Conservation (phyloP, 2,888 invertebrate species). For the Andricus curvator region DNA sequence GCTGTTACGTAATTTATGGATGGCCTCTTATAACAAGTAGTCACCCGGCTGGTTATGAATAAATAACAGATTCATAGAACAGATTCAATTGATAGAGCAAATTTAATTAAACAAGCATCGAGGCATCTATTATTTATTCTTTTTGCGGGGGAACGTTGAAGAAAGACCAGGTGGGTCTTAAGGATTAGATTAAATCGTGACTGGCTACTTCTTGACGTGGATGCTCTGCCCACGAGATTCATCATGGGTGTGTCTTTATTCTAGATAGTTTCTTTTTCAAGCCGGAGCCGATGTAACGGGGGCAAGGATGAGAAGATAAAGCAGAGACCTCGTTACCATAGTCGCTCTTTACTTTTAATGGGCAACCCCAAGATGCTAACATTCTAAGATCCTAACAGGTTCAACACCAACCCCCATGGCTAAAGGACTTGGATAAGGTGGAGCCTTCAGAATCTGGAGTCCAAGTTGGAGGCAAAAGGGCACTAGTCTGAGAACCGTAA, state of each 20-base stretch:
- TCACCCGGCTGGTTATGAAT: no score
- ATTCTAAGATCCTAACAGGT: slow-evolving; percentile 20
- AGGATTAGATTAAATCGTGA: slow-evolving; percentile 37
- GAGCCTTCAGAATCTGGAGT: slow-evolving; percentile 47
- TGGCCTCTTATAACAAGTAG: no score
- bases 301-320: slow-evolving; percentile 57
- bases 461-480: slow-evolving; percentile 51
- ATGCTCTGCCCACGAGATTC: slow-evolving; percentile 26
- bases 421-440: slow-evolving; percentile 40
- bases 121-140: not conserved
- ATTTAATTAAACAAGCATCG: slow-evolving; percentile 26
- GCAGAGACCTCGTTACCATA: slow-evolving; percentile 64
- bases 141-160: not conserved
- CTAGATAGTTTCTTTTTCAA: slow-evolving; percentile 26
- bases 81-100: not conserved
- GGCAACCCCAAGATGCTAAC: slow-evolving; percentile 55
- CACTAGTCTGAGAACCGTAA: slow-evolving; percentile 64
- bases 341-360: slow-evolving; percentile 68
- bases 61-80: not conserved
- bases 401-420: not conserved
- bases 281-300: slow-evolving; percentile 50
- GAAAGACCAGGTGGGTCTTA: slow-evolving; percentile 28
- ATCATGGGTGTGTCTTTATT: slow-evolving; percentile 37
- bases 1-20: no score
- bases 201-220: slow-evolving; percentile 22